Evolutionary conservation across 2,113 vertebrate genomes (phyloP).

Genomic region (Cyanistes caeruleus): DNA sequence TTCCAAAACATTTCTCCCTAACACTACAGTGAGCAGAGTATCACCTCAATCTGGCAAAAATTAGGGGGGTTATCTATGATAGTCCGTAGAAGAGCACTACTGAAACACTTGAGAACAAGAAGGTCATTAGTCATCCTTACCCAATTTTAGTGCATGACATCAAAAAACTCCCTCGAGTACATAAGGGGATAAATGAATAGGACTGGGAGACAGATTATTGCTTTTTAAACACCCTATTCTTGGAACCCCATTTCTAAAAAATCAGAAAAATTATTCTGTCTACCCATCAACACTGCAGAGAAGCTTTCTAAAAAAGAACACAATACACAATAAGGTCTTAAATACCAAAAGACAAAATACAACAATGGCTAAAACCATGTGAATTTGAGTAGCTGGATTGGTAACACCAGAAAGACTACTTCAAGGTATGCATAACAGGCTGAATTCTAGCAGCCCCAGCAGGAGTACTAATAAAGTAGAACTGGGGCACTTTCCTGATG

Average conservation of each 20-base stretch:
- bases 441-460: background rate
- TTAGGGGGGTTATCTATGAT: fast-evolving
- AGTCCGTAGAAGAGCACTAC: background rate
- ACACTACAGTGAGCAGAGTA: background rate
- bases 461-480: background rate
- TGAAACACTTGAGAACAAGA: background rate
- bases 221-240: background rate
- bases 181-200: background rate
- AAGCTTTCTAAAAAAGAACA: background rate
- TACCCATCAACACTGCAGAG: background rate
- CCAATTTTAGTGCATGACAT: background rate
- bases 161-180: background rate
- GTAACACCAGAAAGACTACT: background rate
- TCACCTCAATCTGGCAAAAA: background rate
- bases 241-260: background rate
- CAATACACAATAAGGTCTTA: background rate
- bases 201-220: background rate
- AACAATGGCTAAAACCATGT: background rate
- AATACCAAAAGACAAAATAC: background rate
- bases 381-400: background rate
- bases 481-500: background rate
- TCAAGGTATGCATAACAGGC: background rate
- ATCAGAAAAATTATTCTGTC: background rate
- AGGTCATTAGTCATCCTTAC: background rate
- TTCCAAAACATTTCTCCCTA: background rate